Base-by-base conservation (phyloP, 2,113 vertebrate species). In the Gnathonemus longibarbis region DNA sequence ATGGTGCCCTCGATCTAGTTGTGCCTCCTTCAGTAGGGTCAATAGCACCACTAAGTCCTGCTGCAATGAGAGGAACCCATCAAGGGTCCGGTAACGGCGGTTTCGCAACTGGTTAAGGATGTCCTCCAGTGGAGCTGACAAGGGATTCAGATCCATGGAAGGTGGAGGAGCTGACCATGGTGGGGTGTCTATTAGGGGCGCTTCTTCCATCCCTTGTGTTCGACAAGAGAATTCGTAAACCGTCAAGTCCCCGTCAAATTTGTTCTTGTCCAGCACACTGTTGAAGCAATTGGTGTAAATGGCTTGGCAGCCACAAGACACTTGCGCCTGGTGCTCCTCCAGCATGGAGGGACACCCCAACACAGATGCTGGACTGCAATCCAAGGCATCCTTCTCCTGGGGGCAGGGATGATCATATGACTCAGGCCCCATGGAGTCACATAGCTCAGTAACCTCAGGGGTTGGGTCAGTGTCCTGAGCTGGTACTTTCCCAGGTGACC, bases 231-330 rank as follows among this genome's bases (percentile, higher is more conserved):
- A 95, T 86, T 92, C 93, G 0, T 95, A 94, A 13, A 95, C 93
- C 0, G 94, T 94, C 17, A 95, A 90, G 90, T 98, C 97, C 0
- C 91, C 87, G 19, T 98, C 96, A 0, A 95, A 94, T 27, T 94
- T 96, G 7, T 91, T 93, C 84, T 94, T 94, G 49, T 92, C 86
- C 31, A 92, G 58, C 19, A 84, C 94, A 11, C 94, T 94, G 2
- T 91, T 95, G 91, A 99, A 98, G 93, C 98, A 99, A 77, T 96
- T 97, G 42, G 96, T 94, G 11, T 98, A 99, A 31, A 97, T 94
- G 9, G 97, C 84, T 7, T 89, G 96, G 91, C 98, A 99, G 88
- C 96, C 96, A 21, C 98, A 99, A 0, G 94, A 94, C 3, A 96
- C 97, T 90, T 95, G 89, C 0, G 93, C 90, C 90, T 95, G 94